Evolutionary conservation across 2,888 invertebrate genomes (phyloP), one percentile per base, ranked within the genome.

Genomic region (Leptinotarsa rubiginosa): DNA sequence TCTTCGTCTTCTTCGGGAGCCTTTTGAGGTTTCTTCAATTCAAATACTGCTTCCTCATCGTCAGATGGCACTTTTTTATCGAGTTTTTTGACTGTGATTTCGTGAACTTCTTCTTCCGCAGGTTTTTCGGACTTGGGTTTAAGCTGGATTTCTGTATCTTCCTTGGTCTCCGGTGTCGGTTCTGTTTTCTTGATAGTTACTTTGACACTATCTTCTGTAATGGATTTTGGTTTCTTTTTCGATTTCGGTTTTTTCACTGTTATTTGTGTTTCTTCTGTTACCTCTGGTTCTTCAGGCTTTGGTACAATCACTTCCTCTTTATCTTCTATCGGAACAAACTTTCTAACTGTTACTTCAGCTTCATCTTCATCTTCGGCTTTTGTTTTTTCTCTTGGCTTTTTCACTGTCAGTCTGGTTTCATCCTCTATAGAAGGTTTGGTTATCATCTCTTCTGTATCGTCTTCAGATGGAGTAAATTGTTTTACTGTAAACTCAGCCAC

Each of bases 361-460:
- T 84, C 85, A 16, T 56, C 76, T 83, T 83, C 80, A 82, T 87
- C 82, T 82, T 83, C 76, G 54, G 70, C 84, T 85, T 67, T 82
- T 16, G 75, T 65, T 77, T 82, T 77, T 54, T 77, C 78, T 74
- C 80, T 80, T 12, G 77, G 78, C 72, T 80, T 78, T 80, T 83
- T 54, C 80, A 83, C 74, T 64, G 67, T 77, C 56, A 78, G 59
- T 64, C 87, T 52, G 79, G 81, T 73, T 84, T 47, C 85, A 82
- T 88, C 87, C 47, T 74, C 78, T 73, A 31, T 77, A 65, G 64
- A 47, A 92, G 81, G 84, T 91, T 90, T 59, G 88, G 90, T 1
- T 91, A 87, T 83, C 90, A 89, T 67, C 74, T 69, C 75, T 78
- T 70, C 81, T 81, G 85, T 74, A 81, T 84, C 74, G 79, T 81